Base-by-base conservation (phyloP, 2,888 invertebrate species). In the Melieria picta region DNA sequence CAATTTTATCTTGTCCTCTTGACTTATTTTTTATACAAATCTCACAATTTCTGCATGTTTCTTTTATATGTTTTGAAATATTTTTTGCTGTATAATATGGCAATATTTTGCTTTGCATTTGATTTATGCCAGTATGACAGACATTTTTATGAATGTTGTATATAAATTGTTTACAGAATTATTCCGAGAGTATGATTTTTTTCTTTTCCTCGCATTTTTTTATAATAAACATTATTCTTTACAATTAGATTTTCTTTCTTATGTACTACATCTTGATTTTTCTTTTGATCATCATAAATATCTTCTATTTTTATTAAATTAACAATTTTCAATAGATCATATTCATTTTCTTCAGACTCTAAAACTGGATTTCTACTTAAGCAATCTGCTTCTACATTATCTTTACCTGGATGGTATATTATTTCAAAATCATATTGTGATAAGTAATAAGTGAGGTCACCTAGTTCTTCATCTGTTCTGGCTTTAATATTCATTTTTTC, bases 331-430 rank as follows among this genome's bases (percentile, higher is more conserved):
- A 72, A 11, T 16, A 9, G n/a, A 13, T 73, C 70, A 5, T 71
- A 67, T 16, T 42, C 10, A 47, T 63, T 66, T 67, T 73, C 70
- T 9, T 55, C n/a, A n/a, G 67, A 10, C 56, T 73, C 73, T 11
- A 70, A 16, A 11, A 75, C 75, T 50, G 73, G 72, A 65, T 75
- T 75, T 68, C 73, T 73, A 43, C 71, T 75, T 61, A 75, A 63
- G 48, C 72, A 73, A 30, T 72, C 72, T 61, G 72, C 66, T 67
- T 75, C 71, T n/a, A 48, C 47, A 13, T 75, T 75, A n/a, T 30
- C 5, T 66, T 69, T 75, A 48, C 71, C 73, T 10, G 72, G 72
- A 52, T 46, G 4, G 50, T 75, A 75, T 62, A 45, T 73, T 58
- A n/a, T n/a, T n/a, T n/a, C n/a, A 64, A 75, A 62, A 66, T 75